A percentile compares a stretch with the other conserved stretches of the same genome.
These are phyloP conservation scores for Tiliacea aurago DNA, from an alignment of 2,888 invertebrate species.

Conservation along the genomic window DNA sequence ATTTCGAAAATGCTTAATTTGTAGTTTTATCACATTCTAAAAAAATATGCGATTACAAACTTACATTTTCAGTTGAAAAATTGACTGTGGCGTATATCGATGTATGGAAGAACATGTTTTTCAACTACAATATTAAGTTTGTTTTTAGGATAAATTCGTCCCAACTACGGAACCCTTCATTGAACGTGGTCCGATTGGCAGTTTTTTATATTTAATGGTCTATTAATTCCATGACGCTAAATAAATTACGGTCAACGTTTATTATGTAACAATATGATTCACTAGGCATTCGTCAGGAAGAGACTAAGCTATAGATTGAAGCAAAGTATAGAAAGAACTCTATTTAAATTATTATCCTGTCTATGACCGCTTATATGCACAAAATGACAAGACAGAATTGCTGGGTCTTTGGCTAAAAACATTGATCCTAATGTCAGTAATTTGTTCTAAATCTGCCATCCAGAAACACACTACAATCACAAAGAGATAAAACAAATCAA, in stretches of 20 bases:
- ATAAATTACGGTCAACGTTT: not conserved
- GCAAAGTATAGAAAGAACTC: not conserved
- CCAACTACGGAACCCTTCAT: no score
- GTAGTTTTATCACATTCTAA: no score
- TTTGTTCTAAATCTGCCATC: constrained; percentile 12
- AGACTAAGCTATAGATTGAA: not conserved
- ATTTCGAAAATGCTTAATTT: no score
- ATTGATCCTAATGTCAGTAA: constrained; percentile 6
- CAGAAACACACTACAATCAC: constrained; percentile 30
- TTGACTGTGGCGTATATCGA: no score
- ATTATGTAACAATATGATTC: no score
- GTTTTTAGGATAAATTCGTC: no score
- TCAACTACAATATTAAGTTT: no score
- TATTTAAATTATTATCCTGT: not conserved
- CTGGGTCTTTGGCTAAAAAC: not conserved
- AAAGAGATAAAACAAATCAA: constrained; percentile 45
- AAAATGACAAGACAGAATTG: not conserved
- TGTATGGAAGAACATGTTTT: no score
- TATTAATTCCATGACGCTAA: not conserved
- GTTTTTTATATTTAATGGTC: not conserved
- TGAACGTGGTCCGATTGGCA: no score
- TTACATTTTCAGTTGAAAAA: no score
- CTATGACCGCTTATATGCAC: not conserved
- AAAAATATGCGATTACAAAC: no score
- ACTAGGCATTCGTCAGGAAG: not conserved